Evolutionary conservation across 2,113 vertebrate species (phyloP), one percentile per base, ranked within the genome.

Genomic region (Lipophrys pholis): DNA sequence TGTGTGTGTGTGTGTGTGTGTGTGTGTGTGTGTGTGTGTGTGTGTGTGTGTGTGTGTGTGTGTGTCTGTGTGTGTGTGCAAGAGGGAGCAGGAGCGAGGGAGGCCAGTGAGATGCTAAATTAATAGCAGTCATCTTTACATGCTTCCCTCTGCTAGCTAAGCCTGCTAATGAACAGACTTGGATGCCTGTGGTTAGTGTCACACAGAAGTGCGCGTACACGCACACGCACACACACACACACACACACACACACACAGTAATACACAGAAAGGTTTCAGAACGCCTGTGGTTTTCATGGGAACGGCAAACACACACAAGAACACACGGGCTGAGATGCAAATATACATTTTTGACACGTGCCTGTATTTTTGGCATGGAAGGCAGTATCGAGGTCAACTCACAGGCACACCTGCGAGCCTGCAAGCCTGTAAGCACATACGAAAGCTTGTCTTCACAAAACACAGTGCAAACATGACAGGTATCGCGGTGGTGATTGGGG

Each of bases 161-260:
- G 89, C 83, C 82, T 88, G 77, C 84, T 91, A 92, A 93, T 92
- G 92, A 92, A 90, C 88, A 89, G 85, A 86, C 87, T 90, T 76
- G 79, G 81, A 83, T 3, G 77, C 85, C 84, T 83, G 87, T 58
- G 76, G 88, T 83, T 83, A 88, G 78, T 70, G 68, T 84, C 82
- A 79, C 78, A 79, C 75, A 76, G 58, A 72, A n/a, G 40, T 10
- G 66, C 66, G 63, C 50, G 51, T 0, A 41, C 17, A 43, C 68
- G 69, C 65, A 55, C 65, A 16, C 68, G 51, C 21, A 69, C 43
- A 40, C 30, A 68, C 57, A 68, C 17, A 46, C 21, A 30, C 21
- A 30, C 21, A 30, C 21, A 30, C 21, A 30, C 21, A 30, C 21
- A 30, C 21, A 30, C 68, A 73, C 65, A 55, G 60, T 17, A 51